Evolutionary conservation across 1,140 invertebrate genomes (phyloP).

Genomic region (Coelopa frigida): DNA sequence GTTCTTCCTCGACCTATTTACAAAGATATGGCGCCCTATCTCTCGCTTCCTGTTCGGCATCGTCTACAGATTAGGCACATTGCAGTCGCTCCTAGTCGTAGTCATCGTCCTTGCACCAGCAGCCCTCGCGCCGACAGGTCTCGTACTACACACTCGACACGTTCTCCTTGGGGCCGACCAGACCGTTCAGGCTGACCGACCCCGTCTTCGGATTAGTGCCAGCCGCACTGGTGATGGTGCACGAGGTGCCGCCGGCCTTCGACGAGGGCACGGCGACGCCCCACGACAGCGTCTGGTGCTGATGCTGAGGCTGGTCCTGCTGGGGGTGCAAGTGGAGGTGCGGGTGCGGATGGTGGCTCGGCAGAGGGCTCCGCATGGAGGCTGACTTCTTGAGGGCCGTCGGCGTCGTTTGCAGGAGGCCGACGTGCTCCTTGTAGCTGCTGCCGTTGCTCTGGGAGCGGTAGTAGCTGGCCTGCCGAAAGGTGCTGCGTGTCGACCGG

Average conservation of each 20-base stretch:
- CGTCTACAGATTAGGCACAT: no score
- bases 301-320: not conserved
- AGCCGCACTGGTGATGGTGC: constrained; percentile 2
- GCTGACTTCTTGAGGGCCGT: constrained; percentile 28
- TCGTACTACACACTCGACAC: constrained; percentile 37
- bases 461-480: constrained; percentile 39
- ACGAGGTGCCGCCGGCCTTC: constrained; percentile 7
- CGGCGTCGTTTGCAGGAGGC: constrained; percentile 31
- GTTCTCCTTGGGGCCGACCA: constrained; percentile 25
- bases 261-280: constrained; percentile 26
- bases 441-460: constrained; percentile 29
- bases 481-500: constrained; percentile 26
- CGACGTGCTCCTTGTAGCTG: constrained; percentile 31
- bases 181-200: not conserved
- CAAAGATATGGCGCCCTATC: no score
- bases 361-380: constrained; percentile 26
- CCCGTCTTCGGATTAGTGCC: constrained; percentile 17
- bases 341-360: constrained; percentile 17
- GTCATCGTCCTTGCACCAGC: no score
- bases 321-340: not conserved
- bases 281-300: not conserved
- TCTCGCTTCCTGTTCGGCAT: no score
- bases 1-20: no score
- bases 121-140: no score
- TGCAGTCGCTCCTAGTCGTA: no score